Base-by-base conservation (phyloP, 2,113 vertebrate species). In the Rhinoderma darwinii region DNA sequence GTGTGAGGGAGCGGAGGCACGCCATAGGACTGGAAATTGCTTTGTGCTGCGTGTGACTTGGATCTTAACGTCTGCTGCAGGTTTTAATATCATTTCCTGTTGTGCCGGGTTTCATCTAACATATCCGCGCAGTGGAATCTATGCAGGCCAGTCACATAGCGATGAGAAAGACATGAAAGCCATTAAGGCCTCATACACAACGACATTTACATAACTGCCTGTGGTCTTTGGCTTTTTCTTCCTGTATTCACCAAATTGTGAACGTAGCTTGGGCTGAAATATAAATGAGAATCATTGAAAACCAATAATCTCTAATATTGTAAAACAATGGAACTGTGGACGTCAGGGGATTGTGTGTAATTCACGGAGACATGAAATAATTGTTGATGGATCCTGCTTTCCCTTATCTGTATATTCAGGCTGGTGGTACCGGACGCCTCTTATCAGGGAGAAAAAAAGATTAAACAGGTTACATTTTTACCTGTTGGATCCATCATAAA, bases 1-100 rank as follows among this genome's bases (percentile, higher is more conserved):
- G 44, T 35, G 44, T 54, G 50, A 78, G 30, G 2, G 27, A 50
- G 44, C 30, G 17, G 75, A 78, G 44, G 44, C 75, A 54, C n/a
- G 75, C 75, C 50, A 78, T 32, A 78, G 27, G 44, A 54, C 44
- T 78, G 75, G 44, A 78, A 78, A 78, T 78, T 78, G 47, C 75
- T 78, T 78, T 78, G 75, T 78, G 75, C 75, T 78, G 75, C 12
- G 75, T 78, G 75, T 78, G 75, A 78, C 75, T 78, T 54, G 75
- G 75, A 78, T 78, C 41, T 54, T 78, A 78, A 78, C 47, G 47
- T 50, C 41, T 51, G 27, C 75, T 78, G 47, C 75, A 54, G 75
- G 47, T 78, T 35, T 76, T 78, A 78, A 78, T 78, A 78, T 78
- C 44, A 78, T 78, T 78, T 78, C 75, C 44, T 54, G 75, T 78